These are phyloP conservation scores for Antheraea pernyi DNA, from an alignment of 1,140 invertebrate genomes.

Conservation along the genomic window DNA sequence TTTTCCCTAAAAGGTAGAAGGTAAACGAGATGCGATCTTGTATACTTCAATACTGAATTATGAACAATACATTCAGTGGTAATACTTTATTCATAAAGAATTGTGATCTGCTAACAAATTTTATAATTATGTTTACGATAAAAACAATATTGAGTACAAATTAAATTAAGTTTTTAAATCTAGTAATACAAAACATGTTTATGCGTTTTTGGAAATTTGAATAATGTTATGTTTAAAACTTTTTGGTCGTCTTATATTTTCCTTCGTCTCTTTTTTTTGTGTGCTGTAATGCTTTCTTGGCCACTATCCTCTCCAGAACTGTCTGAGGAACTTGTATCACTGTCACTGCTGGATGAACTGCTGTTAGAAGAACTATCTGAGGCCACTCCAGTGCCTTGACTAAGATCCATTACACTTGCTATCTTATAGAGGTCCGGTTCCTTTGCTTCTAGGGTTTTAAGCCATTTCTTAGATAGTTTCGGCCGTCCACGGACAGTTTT, in stretches of 20 bases:
- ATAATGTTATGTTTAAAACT: conserved; percentile 22
- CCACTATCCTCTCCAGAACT: conserved; percentile 87
- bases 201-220: conserved; percentile 17
- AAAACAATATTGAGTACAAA: conserved; percentile 48
- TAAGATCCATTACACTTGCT: conserved; percentile 93
- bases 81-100: conserved; percentile 41
- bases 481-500: conserved; percentile 97
- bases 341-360: conserved; percentile 89
- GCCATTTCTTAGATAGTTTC: conserved; percentile 95
- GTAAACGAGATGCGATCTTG: too few species aligned
- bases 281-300: conserved; percentile 92
- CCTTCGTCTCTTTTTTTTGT: conserved; percentile 90
- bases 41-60: too few species aligned
- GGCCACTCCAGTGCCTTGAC: conserved; percentile 92
- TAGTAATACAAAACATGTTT: conserved; percentile 70
- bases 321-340: conserved; percentile 82
- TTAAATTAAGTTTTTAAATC: conserved; percentile 44
- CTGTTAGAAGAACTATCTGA: conserved; percentile 96
- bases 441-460: conserved; percentile 84
- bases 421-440: conserved; percentile 91
- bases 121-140: conserved; percentile 36
- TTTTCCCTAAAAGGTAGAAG: too few species aligned
- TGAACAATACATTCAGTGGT: conserved; percentile 9
- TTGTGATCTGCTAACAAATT: conserved; percentile 51
- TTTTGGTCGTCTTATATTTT: conserved; percentile 55